Conservation (phyloP, 2,113 vertebrate genomes). For the Tylochromis polylepis region DNA sequence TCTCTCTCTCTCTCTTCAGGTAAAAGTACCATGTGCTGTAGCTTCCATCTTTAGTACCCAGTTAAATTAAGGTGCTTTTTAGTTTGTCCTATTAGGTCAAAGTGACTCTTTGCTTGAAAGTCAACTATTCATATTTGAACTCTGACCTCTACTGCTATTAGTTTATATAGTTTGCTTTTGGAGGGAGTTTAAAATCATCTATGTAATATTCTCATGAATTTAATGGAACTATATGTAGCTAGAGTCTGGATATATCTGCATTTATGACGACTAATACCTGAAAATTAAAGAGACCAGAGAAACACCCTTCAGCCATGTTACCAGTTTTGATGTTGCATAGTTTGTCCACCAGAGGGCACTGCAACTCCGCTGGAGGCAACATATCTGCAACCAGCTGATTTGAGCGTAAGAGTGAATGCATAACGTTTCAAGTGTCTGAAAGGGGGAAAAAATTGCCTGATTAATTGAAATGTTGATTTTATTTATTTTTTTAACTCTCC, state of each 20-base stretch:
- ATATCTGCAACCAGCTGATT: not conserved
- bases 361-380: not conserved
- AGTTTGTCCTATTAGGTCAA: not conserved
- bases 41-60: not conserved
- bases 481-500: not conserved
- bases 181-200: not conserved
- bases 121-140: not conserved
- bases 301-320: not conserved
- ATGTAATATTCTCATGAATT: not conserved
- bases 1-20: no score
- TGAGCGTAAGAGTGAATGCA: not conserved
- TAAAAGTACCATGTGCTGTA: not conserved
- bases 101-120: not conserved
- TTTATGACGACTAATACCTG: not conserved
- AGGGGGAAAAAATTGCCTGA: not conserved
- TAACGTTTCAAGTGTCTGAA: not conserved
- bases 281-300: not conserved
- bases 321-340: not conserved
- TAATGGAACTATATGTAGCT: not conserved
- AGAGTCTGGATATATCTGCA: not conserved
- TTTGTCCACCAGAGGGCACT: not conserved
- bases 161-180: not conserved
- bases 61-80: not conserved
- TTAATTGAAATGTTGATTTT: not conserved
- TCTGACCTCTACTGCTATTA: not conserved